Evolutionary conservation across 2,888 invertebrate species (phyloP), one percentile per base, ranked within the genome.

Genomic region (Isoperla grammatica): DNA sequence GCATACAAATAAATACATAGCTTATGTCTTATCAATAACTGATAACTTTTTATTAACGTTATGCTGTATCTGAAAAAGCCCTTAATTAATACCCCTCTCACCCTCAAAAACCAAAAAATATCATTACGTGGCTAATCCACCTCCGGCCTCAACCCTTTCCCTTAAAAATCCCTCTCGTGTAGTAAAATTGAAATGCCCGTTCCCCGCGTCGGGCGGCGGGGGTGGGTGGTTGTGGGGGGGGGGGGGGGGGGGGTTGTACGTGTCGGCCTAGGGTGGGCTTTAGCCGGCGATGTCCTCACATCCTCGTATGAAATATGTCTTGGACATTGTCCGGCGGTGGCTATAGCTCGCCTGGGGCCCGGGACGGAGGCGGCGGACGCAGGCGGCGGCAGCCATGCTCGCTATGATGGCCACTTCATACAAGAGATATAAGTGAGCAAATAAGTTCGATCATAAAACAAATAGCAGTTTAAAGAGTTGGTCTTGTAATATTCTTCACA

Each of bases 121-220:
- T 53, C 59, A 59, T 59, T 59, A 59, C 59, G 50, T 53, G 35
- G 59, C 53, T 59, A 53, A 59, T 53, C 53, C 59, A 42, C 35
- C 42, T 29, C 29, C 29, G 8, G n/a, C n/a, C n/a, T 29, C 29
- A 4, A 29, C 29, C 22, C 53, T 57, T 23, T 50, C 59, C 59
- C 29, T 43, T 53, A 59, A 59, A 59, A 59, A 54, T 59, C 53
- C 59, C 53, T 59, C 45, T 50, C 50, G 43, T n/a, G n/a, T 53
- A 53, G 53, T 59, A 53, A 59, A 59, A 59, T 59, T 59, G 59
- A 59, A 59, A 59, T 59, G 59, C 59, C 43, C 59, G 11, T 8
- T 17, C 45, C 45, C 15, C 45, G n/a, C 15, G 19, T n/a, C n/a
- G 19, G n/a, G 15, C 42, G n/a, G 22, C 6, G 49, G 13, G n/a